A percentile compares a stretch with the other conserved stretches of the same genome.
Conservation (phyloP, 2,797 vertebrate species). For the Melanotaenia boesemani region DNA sequence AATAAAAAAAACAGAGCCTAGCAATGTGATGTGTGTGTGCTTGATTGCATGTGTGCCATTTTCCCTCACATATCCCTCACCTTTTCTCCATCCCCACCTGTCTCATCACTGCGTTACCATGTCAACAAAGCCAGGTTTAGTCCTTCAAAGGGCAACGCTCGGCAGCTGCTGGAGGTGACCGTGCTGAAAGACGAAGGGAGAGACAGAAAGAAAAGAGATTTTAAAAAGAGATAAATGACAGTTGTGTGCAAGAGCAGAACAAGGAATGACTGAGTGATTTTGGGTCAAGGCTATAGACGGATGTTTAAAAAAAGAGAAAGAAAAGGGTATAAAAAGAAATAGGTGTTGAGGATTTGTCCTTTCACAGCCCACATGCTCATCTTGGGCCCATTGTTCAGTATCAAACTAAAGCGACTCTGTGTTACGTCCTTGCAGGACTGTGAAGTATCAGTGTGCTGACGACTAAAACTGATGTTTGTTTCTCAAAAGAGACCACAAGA, state of each 20-base stretch:
- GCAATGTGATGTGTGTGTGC: slow-evolving; percentile 34
- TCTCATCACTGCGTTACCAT: slow-evolving; percentile 72
- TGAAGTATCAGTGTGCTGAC: slow-evolving; percentile 31
- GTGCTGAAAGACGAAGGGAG: slow-evolving; percentile 47
- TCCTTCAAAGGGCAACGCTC: slow-evolving; percentile 78
- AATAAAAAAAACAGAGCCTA: slow-evolving; percentile 26
- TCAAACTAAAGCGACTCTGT: slow-evolving; percentile 33
- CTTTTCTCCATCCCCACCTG: slow-evolving; percentile 40
- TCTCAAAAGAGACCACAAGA: slow-evolving; percentile 13
- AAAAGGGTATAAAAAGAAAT: slow-evolving; percentile 47
- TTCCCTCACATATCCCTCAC: slow-evolving; percentile 36
- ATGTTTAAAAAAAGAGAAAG: slow-evolving; percentile 35
- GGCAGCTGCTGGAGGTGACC: slow-evolving; percentile 73
- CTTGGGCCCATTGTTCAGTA: slow-evolving; percentile 34
- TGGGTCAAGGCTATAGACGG: slow-evolving; percentile 57
- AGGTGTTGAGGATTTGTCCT: slow-evolving; percentile 51
- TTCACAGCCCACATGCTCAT: slow-evolving; percentile 53
- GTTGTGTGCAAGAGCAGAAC: slow-evolving; percentile 41
- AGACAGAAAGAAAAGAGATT: slow-evolving; percentile 46
- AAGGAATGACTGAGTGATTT: slow-evolving; percentile 41
- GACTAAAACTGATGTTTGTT: slow-evolving; percentile 20
- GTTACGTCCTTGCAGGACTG: slow-evolving; percentile 20
- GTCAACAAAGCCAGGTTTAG: slow-evolving; percentile 82
- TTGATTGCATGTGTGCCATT: slow-evolving; percentile 32
- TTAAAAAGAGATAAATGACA: slow-evolving; percentile 47